phyloP scores from a whole-genome alignment of 2,797 vertebrate species.

The Malacoraja senta region DNA sequence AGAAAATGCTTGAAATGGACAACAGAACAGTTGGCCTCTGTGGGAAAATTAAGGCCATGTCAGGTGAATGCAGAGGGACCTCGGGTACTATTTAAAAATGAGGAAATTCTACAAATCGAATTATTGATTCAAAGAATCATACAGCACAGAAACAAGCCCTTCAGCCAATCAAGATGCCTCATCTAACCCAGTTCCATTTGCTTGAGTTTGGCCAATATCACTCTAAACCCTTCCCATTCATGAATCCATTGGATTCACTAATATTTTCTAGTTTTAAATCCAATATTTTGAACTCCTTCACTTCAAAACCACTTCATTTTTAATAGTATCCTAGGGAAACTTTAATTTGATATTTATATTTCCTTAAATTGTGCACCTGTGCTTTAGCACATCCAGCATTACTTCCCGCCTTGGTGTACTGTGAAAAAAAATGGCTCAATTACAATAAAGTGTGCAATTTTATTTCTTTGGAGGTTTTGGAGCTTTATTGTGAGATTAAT shows the following conservation, averaged over 20 bases:
- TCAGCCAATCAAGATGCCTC: no score
- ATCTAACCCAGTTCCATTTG: no score
- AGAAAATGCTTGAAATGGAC: no score
- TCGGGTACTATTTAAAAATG: neutral
- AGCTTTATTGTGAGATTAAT: neutral
- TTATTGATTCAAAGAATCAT: no score
- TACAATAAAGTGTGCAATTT: neutral
- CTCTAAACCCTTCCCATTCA: neutral
- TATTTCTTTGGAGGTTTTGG: neutral
- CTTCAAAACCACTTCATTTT: neutral
- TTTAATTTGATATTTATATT: neutral
- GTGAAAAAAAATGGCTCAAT: neutral
- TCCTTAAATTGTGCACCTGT: neutral
- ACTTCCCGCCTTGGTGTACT: neutral
- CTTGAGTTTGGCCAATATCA: no score
- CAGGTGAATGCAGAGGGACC: neutral
- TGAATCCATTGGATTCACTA: no score
- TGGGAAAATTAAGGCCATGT: neutral
- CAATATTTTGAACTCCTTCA: neutral
- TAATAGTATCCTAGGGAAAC: neutral
- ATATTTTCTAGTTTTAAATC: no score
- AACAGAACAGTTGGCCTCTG: no score
- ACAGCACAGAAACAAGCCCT: no score
- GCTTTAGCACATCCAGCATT: neutral
- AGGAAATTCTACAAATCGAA: neutral